phyloP scores from a whole-genome alignment of 2,113 vertebrate species.

The Illadopsis cleaveri region DNA sequence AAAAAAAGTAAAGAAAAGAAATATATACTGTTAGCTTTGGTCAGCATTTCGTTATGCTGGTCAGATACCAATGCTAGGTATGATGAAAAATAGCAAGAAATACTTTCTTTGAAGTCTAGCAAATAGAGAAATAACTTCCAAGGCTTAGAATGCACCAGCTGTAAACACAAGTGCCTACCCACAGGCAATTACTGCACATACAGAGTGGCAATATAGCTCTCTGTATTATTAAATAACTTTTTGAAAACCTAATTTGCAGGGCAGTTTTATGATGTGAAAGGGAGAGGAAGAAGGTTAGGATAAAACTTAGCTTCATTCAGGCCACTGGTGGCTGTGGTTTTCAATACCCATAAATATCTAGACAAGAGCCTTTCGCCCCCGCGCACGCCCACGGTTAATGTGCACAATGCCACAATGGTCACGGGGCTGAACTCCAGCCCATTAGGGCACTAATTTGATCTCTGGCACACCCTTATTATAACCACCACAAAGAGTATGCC shows the following conservation, averaged over 20 bases:
- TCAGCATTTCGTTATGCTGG: conserved; percentile 39
- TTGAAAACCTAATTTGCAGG: conserved; percentile 45
- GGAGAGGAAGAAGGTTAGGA: background rate
- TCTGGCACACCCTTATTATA: conserved; percentile 3
- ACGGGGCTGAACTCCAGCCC: conserved; percentile 13
- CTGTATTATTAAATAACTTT: conserved; percentile 43
- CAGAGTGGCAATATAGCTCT: background rate
- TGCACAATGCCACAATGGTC: background rate
- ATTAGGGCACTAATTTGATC: conserved; percentile 46
- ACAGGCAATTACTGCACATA: conserved; percentile 44
- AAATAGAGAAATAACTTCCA: conserved; percentile 58
- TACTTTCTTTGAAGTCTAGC: conserved; percentile 21
- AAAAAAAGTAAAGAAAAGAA: background rate
- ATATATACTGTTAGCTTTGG: background rate
- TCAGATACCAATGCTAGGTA: background rate
- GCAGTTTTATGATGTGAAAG: conserved; percentile 12
- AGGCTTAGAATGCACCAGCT: conserved; percentile 17
- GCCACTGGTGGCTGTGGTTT: background rate
- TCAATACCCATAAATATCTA: conserved; percentile 27
- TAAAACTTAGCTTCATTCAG: background rate
- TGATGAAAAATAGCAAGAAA: conserved; percentile 6
- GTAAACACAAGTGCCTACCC: conserved; percentile 15
- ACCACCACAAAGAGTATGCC: background rate
- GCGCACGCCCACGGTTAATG: conserved; percentile 4
- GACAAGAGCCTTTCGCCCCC: background rate